phyloP scores from a whole-genome alignment of 2,888 invertebrate species.

The Tipula vernalis region DNA sequence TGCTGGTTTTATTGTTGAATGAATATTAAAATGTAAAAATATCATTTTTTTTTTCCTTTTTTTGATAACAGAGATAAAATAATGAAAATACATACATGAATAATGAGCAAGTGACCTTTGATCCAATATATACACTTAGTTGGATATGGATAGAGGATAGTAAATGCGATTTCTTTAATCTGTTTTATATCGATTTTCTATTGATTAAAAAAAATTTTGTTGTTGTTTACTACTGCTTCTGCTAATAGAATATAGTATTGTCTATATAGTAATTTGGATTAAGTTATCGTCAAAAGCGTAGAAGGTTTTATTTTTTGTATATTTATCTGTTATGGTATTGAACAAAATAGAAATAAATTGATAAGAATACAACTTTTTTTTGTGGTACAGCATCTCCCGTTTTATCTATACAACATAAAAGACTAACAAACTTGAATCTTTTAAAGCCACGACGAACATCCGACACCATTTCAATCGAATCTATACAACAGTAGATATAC shows the following conservation, averaged over 20 bases:
- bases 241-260: neutral
- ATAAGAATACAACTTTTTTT: neutral
- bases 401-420: too few relatives aligned
- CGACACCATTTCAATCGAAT: too few relatives aligned
- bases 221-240: neutral
- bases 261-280: neutral
- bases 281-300: neutral
- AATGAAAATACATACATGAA: neutral
- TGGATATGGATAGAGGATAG: neutral
- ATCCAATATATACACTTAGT: neutral
- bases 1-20: neutral
- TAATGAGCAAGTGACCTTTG: neutral
- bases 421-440: too few relatives aligned
- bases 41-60: neutral
- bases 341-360: neutral
- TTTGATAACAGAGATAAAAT: neutral
- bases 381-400: neutral
- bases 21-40: neutral
- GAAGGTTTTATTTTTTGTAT: neutral
- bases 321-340: neutral
- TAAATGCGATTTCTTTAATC: neutral
- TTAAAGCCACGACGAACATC: too few relatives aligned
- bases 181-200: neutral
- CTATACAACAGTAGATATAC: too few relatives aligned
- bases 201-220: neutral